Evolutionary conservation across 1,140 invertebrate genomes (phyloP), one percentile per base, ranked within the genome.

Genomic region (Phthorimaea operculella): DNA sequence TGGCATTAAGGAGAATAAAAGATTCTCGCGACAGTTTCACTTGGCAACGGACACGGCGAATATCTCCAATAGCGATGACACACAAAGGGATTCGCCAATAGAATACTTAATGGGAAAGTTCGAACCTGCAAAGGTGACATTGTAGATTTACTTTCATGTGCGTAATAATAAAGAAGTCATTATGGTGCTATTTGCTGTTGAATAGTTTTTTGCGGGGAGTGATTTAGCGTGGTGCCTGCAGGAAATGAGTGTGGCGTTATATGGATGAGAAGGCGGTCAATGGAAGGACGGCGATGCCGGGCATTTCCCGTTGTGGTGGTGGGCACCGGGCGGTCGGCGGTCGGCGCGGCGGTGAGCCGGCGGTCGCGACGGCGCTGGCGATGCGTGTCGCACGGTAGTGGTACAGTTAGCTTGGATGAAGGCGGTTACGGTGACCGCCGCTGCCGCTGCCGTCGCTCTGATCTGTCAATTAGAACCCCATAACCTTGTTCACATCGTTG

Each of bases 1-100:
- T 70, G 70, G 68, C 76, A 75, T 85, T 85, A 76, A 62, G 66
- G 61, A 70, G 59, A 63, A 82, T 79, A 83, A 82, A 83, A 80
- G 76, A 72, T 73, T 72, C 66, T 74, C 60, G 70, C 59, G 60
- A 79, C 59, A 64, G 69, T 81, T 75, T 75, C 69, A 76, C 78
- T 76, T 80, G 70, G 74, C 72, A 79, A 83, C 76, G 61, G 74
- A 68, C 70, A 73, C 70, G 72, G 69, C 62, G 50, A 74, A 76
- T 76, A 70, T 66, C 55, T 60, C 62, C 45, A 68, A 77, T 70
- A 71, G 64, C 64, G 55, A 72, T 73, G 74, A 72, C 70, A 81
- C 58, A 75, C 63, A 76, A 74, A 66, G 59, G 45, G 59, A 55
- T 64, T 57, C 58, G 62, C 51, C 54, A 51, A 34, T 51, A 39